Base-by-base conservation (phyloP, 1,140 invertebrate species). In the Chrysopa pallens region DNA sequence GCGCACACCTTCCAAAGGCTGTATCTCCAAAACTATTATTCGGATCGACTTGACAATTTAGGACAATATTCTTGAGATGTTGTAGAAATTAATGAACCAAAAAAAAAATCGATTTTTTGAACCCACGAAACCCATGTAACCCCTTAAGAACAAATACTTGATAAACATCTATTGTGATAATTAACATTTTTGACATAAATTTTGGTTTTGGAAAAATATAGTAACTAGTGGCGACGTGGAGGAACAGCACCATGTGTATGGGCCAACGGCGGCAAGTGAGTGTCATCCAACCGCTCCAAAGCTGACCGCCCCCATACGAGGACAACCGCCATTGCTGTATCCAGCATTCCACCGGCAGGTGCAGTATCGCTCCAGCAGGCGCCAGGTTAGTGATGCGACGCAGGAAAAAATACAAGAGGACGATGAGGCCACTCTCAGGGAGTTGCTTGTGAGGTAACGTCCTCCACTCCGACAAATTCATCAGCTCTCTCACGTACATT, bases 381-480 rank as follows among this genome's bases (percentile, higher is more conserved):
- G 46, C 44, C 31, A 41, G 12, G 42, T 45, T 50, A 52, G 58
- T 53, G 51, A 61, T 61, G 58, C 59, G 54, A 58, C 58, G 58
- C 55, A 57, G 57, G 54, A 61, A 61, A 56, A 61, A 55, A 56
- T 61, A 59, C 73, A 78, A 71, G 76, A 78, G 64, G 80, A 84
- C 64, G 80, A 83, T 69, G 80, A 83, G 70, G 75, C 79, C 60
- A 82, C 78, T 73, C 78, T 84, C 66, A 79, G 78, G 72, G 78
- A 83, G 74, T 73, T 84, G 69, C 78, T 84, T 68, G 73, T 84
- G 76, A 84, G 80, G 80, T 84, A 80, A 64, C 70, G 11, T 13
- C 42, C 36, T 38, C 4, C 6, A 14, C 36, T n/a, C 33, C 14
- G 29, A 36, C 13, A 27, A 33, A 8, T 13, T 9, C 42, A 36